phyloP scores from a whole-genome alignment of 92 coral and sea anemone species.

The Actinernus sp. region DNA sequence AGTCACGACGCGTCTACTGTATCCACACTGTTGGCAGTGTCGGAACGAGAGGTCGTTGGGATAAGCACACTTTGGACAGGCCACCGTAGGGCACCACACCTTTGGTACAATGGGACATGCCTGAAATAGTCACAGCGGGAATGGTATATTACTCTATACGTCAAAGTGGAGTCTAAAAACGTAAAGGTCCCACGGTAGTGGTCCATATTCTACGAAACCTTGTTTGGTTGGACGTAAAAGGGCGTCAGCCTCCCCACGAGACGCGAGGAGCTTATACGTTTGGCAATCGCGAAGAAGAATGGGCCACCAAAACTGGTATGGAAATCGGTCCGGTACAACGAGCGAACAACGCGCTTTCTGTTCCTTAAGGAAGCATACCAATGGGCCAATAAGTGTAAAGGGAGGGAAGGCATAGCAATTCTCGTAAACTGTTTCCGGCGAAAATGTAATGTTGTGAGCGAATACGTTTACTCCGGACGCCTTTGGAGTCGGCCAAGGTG shows the following conservation, averaged over 20 bases:
- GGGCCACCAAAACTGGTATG: constrained; percentile 34
- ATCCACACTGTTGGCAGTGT: constrained; percentile 30
- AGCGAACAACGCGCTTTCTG: constrained; percentile 15
- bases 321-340: constrained; percentile 13
- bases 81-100: constrained; percentile 29
- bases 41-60: constrained; percentile 26
- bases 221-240: constrained; percentile 20
- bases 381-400: constrained; percentile 34
- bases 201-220: constrained; percentile 50
- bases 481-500: constrained; percentile 12
- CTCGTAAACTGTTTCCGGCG: constrained; percentile 14
- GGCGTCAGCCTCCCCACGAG: constrained; percentile 1
- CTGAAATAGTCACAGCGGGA: too few species aligned
- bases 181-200: constrained; percentile 27
- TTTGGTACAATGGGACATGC: constrained; percentile 2
- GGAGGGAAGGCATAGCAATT: constrained; percentile 39
- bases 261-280: background rate
- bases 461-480: constrained; percentile 18
- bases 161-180: constrained; percentile 11
- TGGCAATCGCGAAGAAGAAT: background rate
- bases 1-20: constrained; percentile 4
- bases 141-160: too few species aligned
- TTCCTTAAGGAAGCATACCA: constrained; percentile 1
- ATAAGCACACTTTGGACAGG: constrained; percentile 16
- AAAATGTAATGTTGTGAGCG: constrained; percentile 5